Conservation (phyloP, 2,888 invertebrate species). For the Ligdia adustata region DNA sequence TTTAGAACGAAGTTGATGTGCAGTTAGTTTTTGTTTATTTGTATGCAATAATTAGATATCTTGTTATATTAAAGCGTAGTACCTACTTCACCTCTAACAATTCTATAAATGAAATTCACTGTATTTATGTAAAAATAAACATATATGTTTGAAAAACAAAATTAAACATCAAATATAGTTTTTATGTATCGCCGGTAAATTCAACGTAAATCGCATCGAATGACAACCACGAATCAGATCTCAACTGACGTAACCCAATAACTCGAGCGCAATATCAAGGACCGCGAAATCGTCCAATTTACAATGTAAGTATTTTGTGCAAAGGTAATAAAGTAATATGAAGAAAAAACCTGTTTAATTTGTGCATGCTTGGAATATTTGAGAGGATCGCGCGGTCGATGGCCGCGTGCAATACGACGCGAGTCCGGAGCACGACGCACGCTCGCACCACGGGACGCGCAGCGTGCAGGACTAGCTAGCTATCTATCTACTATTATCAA, state of each 20-base stretch:
- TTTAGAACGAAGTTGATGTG: constrained; percentile 16
- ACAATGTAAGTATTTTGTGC: constrained; percentile 64
- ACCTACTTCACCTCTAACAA: too few relatives aligned
- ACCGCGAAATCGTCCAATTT: constrained; percentile 18
- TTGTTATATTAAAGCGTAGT: too few relatives aligned
- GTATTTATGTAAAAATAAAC: too few relatives aligned
- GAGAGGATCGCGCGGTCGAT: constrained; percentile 78
- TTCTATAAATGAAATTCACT: too few relatives aligned
- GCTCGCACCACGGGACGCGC: constrained; percentile 31
- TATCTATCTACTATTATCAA: constrained; percentile 2
- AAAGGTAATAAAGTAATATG: constrained; percentile 72
- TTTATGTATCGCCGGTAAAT: too few relatives aligned
- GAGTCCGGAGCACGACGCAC: constrained; percentile 6
- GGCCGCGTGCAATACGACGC: constrained; percentile 57
- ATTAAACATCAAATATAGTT: background rate
- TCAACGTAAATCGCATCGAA: background rate
- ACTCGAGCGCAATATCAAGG: constrained; percentile 27
- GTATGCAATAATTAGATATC: too few relatives aligned
- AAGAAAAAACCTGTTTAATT: constrained; percentile 81
- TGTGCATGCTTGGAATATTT: constrained; percentile 82
- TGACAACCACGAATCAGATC: constrained; percentile 12
- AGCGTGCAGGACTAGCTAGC: constrained; percentile 18
- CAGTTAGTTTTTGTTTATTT: too few relatives aligned
- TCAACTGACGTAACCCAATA: constrained; percentile 24
- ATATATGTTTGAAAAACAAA: too few relatives aligned